Base-by-base conservation (phyloP, 2,888 invertebrate genomes). In the Drosophila kambysellisi region DNA sequence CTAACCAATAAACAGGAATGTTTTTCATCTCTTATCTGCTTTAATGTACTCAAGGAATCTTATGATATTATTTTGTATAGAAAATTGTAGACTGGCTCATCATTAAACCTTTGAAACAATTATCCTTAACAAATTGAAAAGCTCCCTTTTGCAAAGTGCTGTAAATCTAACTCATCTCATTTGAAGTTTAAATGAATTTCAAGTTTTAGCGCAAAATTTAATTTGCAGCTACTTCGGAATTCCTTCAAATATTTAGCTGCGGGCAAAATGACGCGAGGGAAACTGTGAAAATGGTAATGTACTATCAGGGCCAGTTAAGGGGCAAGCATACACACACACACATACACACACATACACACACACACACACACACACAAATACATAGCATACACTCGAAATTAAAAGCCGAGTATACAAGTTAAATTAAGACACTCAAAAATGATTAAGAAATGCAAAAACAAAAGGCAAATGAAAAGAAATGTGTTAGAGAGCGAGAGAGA, bases 341-440 rank as follows among this genome's bases (percentile, higher is more conserved):
- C 39, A 46, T 32, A 53, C 37, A 30, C 33, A 66, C 41, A 46
- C 15, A 9, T 4, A 50, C 39, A 43, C 2, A 41, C 59, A 70
- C 54, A 46, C 56, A 61, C 52, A 68, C 15, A 61, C 29, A 29
- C 30, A 58, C n/a, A 48, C 37, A 62, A 35, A 54, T 30, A 62
- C 54, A 61, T 17, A 43, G 35, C 1, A 62, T 57, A 82, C 52
- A 79, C 76, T 74, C 41, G 68, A 71, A 81, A 83, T 85, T 76
- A 86, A 83, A 86, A 77, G 76, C 79, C 73, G 62, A 79, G 69
- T 68, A 76, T 75, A 73, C 87, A 81, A 79, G 66, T 74, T 78
- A 85, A 89, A 89, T 89, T 85, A 89, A 89, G 82, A 82, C 78
- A 79, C 79, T 89, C 88, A 76, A 85, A 89, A 89, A 89, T 89